phyloP scores from a whole-genome alignment of 2,113 vertebrate species.

The Anguilla rostrata region DNA sequence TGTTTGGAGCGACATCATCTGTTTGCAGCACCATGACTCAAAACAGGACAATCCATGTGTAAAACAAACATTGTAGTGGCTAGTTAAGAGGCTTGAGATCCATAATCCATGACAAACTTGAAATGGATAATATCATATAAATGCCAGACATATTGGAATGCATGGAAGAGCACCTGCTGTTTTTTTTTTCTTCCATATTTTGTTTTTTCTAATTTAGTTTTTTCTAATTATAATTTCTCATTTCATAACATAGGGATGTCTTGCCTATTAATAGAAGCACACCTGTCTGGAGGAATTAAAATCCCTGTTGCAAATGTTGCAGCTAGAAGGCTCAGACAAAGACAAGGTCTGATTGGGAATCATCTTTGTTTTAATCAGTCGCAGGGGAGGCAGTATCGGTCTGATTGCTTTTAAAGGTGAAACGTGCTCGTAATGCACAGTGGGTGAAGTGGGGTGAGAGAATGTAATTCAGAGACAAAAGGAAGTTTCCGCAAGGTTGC shows the following conservation, averaged over 20 bases:
- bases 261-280: conserved; percentile 40
- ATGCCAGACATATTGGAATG: background rate
- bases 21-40: background rate
- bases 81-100: background rate
- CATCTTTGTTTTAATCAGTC: conserved; percentile 54
- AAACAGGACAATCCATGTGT: background rate
- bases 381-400: conserved; percentile 25
- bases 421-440: conserved; percentile 39
- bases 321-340: conserved; percentile 36
- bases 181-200: background rate
- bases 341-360: conserved; percentile 26
- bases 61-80: background rate
- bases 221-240: background rate
- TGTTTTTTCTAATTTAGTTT: background rate
- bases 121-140: background rate
- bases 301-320: conserved; percentile 42
- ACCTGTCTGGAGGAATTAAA: conserved; percentile 31
- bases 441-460: background rate
- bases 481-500: background rate
- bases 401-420: conserved; percentile 44
- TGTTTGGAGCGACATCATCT: background rate
- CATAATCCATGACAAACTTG: background rate
- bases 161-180: background rate
- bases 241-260: background rate
- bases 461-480: background rate